These are phyloP conservation scores for Erebia aethiops DNA, from an alignment of 2,888 invertebrate species.

Conservation along the genomic window DNA sequence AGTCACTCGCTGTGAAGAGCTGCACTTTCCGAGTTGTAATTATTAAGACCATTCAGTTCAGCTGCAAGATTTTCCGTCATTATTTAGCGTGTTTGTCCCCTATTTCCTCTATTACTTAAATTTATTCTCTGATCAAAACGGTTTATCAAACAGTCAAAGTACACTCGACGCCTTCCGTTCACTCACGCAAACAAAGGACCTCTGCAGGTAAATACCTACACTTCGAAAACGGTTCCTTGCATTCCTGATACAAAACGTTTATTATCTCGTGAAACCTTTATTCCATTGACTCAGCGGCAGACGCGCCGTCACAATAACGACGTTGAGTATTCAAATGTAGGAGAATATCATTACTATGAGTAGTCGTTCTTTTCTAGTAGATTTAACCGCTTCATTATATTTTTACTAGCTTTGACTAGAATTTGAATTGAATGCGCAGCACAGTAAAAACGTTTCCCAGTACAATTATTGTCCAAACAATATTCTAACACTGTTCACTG, in stretches of 20 bases:
- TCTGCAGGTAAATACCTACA: too few species aligned
- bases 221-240: too few species aligned
- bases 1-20: slow-evolving; percentile 17
- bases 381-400: not conserved
- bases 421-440: not conserved
- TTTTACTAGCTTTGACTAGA: not conserved
- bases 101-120: too few species aligned
- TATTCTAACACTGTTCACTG: too few species aligned
- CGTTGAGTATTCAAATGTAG: not conserved
- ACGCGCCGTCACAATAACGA: not conserved
- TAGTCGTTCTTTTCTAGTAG: not conserved
- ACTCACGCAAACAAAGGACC: too few species aligned
- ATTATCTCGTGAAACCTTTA: slow-evolving; percentile 22
- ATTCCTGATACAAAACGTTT: slow-evolving; percentile 18
- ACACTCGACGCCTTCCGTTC: too few species aligned
- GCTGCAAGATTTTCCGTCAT: too few species aligned
- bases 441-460: too few species aligned
- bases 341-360: not conserved
- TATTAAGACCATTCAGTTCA: not conserved
- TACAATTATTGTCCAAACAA: too few species aligned
- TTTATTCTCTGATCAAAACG: too few species aligned
- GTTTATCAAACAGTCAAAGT: too few species aligned
- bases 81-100: too few species aligned
- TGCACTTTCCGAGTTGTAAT: slow-evolving; percentile 20
- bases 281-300: slow-evolving; percentile 15